phyloP scores from a whole-genome alignment of 2,888 invertebrate genomes.

The Lamellibrachia columna region DNA sequence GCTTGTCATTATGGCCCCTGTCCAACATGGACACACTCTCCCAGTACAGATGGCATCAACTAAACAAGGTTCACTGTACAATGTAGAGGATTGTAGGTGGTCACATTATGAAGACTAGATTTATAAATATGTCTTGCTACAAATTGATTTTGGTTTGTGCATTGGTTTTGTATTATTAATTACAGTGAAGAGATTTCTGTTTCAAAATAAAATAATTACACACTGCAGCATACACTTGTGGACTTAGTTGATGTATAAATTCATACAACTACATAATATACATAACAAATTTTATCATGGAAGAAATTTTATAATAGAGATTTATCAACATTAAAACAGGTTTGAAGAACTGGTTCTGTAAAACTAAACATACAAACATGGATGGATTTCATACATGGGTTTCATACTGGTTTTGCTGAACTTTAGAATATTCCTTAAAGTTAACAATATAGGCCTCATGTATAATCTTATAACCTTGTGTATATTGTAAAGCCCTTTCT shows the following conservation, averaged over 20 bases:
- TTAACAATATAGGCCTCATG: background rate
- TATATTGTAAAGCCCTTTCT: background rate
- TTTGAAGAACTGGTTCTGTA: constrained; percentile 4
- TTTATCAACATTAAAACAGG: background rate
- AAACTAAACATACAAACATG: background rate
- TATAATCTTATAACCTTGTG: background rate
- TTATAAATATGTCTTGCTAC: background rate
- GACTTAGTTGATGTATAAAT: background rate
- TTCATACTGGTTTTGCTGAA: background rate
- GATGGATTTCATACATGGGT: background rate
- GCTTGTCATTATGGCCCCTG: background rate
- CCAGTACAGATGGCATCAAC: background rate
- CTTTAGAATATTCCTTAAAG: background rate
- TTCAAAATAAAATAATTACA: background rate
- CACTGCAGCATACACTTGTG: background rate
- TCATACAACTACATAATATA: background rate
- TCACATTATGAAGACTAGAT: background rate
- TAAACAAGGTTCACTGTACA: background rate
- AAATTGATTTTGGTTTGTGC: no score
- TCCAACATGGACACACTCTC: background rate
- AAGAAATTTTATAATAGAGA: background rate
- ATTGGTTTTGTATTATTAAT: background rate
- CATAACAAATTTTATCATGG: background rate
- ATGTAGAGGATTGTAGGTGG: background rate
- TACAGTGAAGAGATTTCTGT: background rate